Base-by-base conservation (phyloP, 1,140 invertebrate species). In the Venustaconcha ellipsiformis region DNA sequence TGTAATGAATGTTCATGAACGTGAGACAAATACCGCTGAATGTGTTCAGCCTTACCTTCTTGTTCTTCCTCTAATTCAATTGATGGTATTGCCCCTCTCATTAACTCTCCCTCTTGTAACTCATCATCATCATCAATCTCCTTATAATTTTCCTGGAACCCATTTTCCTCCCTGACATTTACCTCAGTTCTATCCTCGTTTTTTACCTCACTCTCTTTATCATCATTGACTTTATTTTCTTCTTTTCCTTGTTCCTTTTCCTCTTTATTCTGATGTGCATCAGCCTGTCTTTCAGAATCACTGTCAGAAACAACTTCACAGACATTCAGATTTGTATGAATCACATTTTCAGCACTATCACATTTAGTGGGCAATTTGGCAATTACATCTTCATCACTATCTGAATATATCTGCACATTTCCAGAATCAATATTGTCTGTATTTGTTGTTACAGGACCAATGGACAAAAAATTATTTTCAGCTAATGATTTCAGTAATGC, bases 31-130 rank as follows among this genome's bases (percentile, higher is more conserved):
- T 77, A 77, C 62, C 67, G 72, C 30, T 77, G 75, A 30, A 77
- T 77, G 37, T 77, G 75, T 56, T 77, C 75, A 62, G 75, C 75
- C 37, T 77, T 77, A 37, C 65, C 75, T 67, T 77, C 69, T 26
- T 77, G 64, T 56, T 77, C 75, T 62, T 64, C 56, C 57, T 72
- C 69, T 62, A 37, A 30, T 30, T 70, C 62, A 17, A 18, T 30
- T 3, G 17, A 6, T 17, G 26, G 64, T 30, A 66, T 30, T 20
- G 17, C 64, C 30, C 30, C 64, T 62, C 3, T 62, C 18, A 62
- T 8, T 62, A 23, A 23, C 23, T 62, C 14, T 17, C 15, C 18
- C 30, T 66, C 64, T 23, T 20, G n/a, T 0, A 20, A 30, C 26
- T 20, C 64, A 66, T 23, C 26, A 30, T 20, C 55, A 67, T n/a